Conservation (phyloP, 2,888 invertebrate genomes). For the Xanthia icteritia region DNA sequence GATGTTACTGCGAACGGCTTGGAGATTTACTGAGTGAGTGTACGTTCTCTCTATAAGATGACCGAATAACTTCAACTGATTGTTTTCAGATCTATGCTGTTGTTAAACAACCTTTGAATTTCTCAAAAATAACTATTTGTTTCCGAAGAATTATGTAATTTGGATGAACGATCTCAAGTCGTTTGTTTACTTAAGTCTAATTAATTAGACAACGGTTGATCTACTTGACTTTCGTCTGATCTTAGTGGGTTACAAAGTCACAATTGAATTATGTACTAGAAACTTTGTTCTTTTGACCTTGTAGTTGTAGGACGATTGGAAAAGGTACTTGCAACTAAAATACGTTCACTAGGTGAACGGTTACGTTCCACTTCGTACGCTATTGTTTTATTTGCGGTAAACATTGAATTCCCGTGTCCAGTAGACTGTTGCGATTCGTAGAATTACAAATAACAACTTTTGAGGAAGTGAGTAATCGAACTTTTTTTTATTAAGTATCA, state of each 20-base stretch:
- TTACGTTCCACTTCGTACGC: constrained; percentile 58
- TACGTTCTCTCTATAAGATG: not conserved
- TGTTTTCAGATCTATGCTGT: not conserved
- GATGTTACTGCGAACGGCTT: constrained; percentile 7
- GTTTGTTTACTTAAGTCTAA: constrained; percentile 20
- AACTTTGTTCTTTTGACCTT: constrained; percentile 45
- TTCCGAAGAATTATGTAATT: constrained; percentile 11
- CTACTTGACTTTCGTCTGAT: constrained; percentile 37
- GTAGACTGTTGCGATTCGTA: constrained; percentile 40
- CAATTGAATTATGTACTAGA: constrained; percentile 30
- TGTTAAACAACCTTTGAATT: not conserved
- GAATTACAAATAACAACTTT: constrained; percentile 30
- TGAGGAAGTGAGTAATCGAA: constrained; percentile 28
- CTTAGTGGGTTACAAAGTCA: constrained; percentile 19
- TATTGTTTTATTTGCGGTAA: constrained; percentile 59
- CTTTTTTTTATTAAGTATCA: constrained; percentile 26
- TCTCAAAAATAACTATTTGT: not conserved
- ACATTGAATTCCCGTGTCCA: constrained; percentile 50
- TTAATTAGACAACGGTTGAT: constrained; percentile 17
- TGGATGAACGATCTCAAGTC: not conserved
- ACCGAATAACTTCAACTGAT: not conserved
- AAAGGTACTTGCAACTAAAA: constrained; percentile 46
- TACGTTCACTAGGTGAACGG: constrained; percentile 57
- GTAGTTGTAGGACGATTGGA: constrained; percentile 45
- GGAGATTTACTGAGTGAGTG: not conserved